phyloP scores from a whole-genome alignment of 2,113 vertebrate species.

The Elaphurus davidianus region DNA sequence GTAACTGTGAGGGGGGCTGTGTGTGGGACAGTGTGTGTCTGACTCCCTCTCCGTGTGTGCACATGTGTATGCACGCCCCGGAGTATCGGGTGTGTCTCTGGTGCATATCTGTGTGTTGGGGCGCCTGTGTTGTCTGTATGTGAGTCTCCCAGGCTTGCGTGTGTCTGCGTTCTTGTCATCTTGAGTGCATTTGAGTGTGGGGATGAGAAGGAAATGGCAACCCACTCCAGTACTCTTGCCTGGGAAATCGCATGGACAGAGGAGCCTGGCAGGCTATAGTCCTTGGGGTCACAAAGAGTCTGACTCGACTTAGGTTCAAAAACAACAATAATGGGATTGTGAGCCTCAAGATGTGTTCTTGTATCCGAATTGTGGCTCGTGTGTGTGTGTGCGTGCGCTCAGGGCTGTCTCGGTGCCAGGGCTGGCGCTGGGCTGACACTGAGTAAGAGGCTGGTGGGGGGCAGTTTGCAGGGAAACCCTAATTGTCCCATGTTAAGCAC shows the following conservation, averaged over 20 bases:
- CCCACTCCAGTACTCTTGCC: background rate
- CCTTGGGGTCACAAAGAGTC: background rate
- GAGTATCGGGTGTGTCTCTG: background rate
- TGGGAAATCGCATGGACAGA: background rate
- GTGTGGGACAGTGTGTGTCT: background rate
- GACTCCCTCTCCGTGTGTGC: background rate
- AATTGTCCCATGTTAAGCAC: background rate
- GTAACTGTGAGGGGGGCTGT: background rate
- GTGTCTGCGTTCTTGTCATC: background rate
- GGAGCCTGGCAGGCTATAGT: background rate
- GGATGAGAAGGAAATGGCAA: background rate
- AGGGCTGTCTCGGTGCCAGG: background rate
- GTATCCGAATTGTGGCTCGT: background rate
- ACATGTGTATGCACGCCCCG: background rate
- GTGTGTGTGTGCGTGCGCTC: background rate
- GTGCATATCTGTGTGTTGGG: background rate
- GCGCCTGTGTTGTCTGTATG: background rate
- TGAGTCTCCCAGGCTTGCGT: background rate
- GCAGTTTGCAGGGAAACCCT: background rate
- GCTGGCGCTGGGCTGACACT: background rate
- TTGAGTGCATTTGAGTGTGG: background rate
- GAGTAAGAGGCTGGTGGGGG: background rate
- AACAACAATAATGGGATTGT: background rate
- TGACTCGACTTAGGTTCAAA: background rate
- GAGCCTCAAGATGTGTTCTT: background rate